These are phyloP conservation scores for Chloropsis hardwickii DNA, from an alignment of 2,113 vertebrate species.

Conservation along the genomic window DNA sequence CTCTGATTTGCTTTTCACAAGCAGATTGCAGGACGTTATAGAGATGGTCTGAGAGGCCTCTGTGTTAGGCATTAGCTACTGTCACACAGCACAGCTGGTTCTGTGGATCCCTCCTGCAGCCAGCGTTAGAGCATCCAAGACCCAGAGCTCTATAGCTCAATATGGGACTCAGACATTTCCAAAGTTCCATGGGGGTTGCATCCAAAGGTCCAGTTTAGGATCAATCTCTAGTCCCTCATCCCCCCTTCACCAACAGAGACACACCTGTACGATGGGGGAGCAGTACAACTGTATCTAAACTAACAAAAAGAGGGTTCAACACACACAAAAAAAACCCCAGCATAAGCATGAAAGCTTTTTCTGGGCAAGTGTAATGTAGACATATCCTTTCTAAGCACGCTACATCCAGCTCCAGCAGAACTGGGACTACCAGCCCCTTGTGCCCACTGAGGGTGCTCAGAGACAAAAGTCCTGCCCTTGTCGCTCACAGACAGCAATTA, in stretches of 20 bases:
- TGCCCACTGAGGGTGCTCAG: background rate
- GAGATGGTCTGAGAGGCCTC: background rate
- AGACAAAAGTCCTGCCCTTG: background rate
- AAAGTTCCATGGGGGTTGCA: background rate
- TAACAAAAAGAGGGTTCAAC: background rate
- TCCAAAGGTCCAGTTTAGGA: background rate
- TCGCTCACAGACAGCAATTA: accelerated
- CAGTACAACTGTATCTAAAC: background rate
- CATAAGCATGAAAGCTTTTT: background rate
- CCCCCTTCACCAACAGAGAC: background rate
- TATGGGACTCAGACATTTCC: background rate
- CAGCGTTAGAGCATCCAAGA: accelerated
- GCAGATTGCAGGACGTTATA: accelerated
- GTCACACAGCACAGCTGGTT: background rate
- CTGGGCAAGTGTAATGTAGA: background rate
- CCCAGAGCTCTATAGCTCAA: background rate
- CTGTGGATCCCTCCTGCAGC: background rate
- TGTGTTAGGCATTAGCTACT: background rate
- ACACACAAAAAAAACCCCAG: accelerated
- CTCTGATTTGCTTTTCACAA: background rate
- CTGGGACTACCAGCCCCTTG: background rate
- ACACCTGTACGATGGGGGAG: accelerated
- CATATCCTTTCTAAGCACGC: background rate
- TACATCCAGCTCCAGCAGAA: background rate
- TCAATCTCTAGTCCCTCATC: background rate